A percentile compares a stretch with the other conserved stretches of the same genome.
Evolutionary conservation across 23 tunicate species (phyloP).

Genomic region (Aplidium turbinatum): DNA sequence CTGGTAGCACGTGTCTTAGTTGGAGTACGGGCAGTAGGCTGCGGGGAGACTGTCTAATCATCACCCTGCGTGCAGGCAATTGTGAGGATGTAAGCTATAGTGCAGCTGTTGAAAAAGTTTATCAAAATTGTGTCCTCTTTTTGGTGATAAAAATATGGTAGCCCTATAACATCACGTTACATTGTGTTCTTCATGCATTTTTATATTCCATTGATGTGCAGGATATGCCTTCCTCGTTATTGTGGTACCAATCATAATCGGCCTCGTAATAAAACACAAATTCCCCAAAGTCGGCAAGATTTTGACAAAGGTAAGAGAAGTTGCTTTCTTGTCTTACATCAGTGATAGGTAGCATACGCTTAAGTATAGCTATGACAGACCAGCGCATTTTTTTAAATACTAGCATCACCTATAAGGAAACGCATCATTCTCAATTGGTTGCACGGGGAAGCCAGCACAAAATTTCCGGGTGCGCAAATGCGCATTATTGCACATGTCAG

Average conservation of each 20-base stretch:
- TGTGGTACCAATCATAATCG: conserved; percentile 31
- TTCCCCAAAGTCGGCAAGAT: conserved; percentile 29
- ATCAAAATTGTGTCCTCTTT: no score
- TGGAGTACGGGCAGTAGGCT: no score
- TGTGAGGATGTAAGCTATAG: no score
- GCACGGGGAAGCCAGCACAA: no score
- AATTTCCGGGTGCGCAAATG: no score
- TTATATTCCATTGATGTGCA: neutral
- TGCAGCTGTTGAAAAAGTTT: no score
- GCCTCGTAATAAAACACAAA: conserved; percentile 31
- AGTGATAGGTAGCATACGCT: neutral
- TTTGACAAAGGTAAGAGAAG: conserved; percentile 29
- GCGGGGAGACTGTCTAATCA: no score
- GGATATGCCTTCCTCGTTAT: conserved; percentile 46
- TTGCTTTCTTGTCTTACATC: neutral
- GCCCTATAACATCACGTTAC: neutral
- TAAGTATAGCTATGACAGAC: no score
- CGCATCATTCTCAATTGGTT: neutral
- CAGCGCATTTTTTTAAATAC: no score
- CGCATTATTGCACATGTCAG: no score
- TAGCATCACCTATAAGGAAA: neutral
- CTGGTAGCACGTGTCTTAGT: no score
- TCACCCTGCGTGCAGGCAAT: no score
- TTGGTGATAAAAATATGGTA: neutral
- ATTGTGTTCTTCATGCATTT: neutral